Evolutionary conservation across 2,113 vertebrate genomes (phyloP).

Genomic region (Xenopus borealis): DNA sequence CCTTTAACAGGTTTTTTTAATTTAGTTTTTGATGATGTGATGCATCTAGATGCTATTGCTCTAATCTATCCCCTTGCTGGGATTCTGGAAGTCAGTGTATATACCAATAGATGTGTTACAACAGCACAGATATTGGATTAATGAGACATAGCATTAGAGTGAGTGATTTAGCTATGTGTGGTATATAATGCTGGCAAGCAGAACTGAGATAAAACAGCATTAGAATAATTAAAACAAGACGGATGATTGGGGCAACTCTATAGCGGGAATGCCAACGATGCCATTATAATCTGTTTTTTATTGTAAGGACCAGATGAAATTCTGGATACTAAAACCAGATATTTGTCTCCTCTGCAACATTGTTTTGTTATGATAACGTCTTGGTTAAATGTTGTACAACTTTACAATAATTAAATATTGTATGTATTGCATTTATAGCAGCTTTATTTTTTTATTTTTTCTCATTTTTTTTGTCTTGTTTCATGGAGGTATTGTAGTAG

Average conservation of each 20-base stretch:
- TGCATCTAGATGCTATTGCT: too few relatives aligned
- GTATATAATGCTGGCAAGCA: too few relatives aligned
- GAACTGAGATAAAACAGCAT: constrained; percentile 1
- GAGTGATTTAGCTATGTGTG: too few relatives aligned
- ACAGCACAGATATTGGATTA: too few relatives aligned
- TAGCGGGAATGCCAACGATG: neutral
- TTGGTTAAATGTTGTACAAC: neutral
- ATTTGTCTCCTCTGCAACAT: neutral
- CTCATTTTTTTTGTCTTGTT: neutral
- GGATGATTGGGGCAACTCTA: constrained; percentile 5
- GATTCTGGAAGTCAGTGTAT: too few relatives aligned
- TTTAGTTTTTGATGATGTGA: too few relatives aligned
- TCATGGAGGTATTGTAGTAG: too few relatives aligned
- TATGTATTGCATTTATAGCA: constrained; percentile 9
- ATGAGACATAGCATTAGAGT: too few relatives aligned
- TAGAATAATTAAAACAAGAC: constrained; percentile 3
- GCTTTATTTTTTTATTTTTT: neutral
- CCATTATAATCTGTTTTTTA: constrained; percentile 10
- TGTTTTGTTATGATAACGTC: neutral
- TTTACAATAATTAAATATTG: neutral
- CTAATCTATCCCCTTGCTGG: too few relatives aligned
- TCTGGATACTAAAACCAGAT: constrained; percentile 11
- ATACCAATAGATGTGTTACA: too few relatives aligned
- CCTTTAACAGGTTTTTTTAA: too few relatives aligned
- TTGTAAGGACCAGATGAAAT: constrained; percentile 16